Base-by-base conservation (phyloP, 2,113 vertebrate species). In the Capricornis sumatraensis region DNA sequence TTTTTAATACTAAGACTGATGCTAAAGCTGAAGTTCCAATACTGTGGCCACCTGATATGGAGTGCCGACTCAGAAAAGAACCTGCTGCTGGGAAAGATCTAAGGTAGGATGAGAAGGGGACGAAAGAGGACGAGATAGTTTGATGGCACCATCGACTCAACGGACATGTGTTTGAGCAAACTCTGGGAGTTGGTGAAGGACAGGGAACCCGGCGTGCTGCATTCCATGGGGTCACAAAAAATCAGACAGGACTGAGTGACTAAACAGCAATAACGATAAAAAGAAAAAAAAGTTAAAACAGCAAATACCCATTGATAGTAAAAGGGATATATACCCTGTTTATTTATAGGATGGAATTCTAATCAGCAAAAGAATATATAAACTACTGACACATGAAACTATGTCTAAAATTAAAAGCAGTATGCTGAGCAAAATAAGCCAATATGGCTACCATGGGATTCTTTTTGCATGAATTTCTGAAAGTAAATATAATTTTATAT, bases 381-480 rank as follows among this genome's bases (percentile, higher is more conserved):
- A 79, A 33, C 11, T 60, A 93, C 33, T 60, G 30, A 93, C 25
- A 19, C 15, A 43, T 43, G n/a, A 87, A 79, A 62, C n/a, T 87
- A 45, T 74, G 33, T 52, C 84, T 52, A 87, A 33, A 79, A 79
- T 78, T 2, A 43, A 62, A 36, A 87, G 55, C n/a, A 78, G 60
- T 43, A 94, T n/a, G 36, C n/a, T 64, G n/a, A 81, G 28, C 16
- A 81, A 81, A 43, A 87, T 52, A 53, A 79, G 14, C 28, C n/a
- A 81, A 87, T 6, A 87, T 33, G 52, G 28, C 21, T 64, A 64
- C 17, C 21, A 25, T 85, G 43, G 28, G 10, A 85, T 76, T 52
- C 14, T 85, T n/a, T 74, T 85, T 64, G 40, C 27, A 45, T 89
- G 12, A 64, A 83, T 79, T 95, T 95, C 2, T 91, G 15, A 40